phyloP scores from a whole-genome alignment of 2,888 invertebrate genomes.

The Pelosia muscerda region DNA sequence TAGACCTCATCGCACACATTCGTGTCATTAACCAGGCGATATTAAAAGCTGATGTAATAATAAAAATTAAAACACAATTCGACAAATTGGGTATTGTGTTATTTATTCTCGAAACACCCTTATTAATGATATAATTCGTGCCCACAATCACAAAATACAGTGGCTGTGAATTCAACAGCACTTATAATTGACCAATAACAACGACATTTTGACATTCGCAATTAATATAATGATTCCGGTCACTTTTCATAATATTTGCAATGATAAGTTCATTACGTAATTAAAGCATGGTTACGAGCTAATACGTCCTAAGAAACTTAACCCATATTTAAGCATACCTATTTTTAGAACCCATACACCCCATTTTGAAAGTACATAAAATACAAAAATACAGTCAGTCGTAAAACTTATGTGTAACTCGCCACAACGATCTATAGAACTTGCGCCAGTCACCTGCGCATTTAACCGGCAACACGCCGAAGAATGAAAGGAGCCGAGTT shows the following conservation, averaged over 20 bases:
- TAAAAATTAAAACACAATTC: no score
- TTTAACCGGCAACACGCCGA: no score
- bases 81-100: background rate
- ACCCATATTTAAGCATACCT: no score
- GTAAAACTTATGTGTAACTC: no score
- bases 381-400: no score
- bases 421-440: no score
- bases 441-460: no score
- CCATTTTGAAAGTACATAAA: no score
- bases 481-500: no score
- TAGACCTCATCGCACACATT: background rate
- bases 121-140: constrained; percentile 3
- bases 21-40: background rate
- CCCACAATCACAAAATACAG: background rate
- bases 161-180: constrained; percentile 3
- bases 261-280: background rate
- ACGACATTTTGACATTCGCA: constrained; percentile 2
- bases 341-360: no score
- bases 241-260: constrained; percentile 1
- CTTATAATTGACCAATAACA: background rate
- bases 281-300: background rate
- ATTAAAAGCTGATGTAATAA: no score
- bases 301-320: no score
- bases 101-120: constrained; percentile 4
- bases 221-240: constrained; percentile 8